These are phyloP conservation scores for Agrotis ipsilon DNA, from an alignment of 2,888 invertebrate genomes.

Conservation along the genomic window DNA sequence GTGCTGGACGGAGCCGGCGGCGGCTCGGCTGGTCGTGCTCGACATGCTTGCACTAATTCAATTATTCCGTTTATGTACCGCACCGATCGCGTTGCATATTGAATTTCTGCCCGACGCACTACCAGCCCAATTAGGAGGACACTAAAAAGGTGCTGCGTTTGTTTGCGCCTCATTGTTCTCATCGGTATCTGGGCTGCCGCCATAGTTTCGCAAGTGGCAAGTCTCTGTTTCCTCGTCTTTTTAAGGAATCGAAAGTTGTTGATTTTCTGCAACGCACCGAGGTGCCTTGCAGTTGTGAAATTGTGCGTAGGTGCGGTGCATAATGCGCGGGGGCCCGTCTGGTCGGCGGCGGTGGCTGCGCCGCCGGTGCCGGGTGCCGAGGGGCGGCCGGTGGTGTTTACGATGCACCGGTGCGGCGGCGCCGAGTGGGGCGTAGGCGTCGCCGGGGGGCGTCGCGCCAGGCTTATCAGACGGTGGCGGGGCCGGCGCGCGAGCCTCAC, in stretches of 20 bases:
- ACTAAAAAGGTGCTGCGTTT: conserved; percentile 87
- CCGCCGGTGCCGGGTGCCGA: conserved; percentile 77
- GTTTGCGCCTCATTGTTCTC: conserved; percentile 88
- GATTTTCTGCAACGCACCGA: conserved; percentile 80
- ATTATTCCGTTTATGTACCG: conserved; percentile 88
- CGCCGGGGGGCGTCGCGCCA: conserved; percentile 91
- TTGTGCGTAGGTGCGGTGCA: conserved; percentile 87
- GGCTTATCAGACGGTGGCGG: conserved; percentile 91
- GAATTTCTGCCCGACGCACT: conserved; percentile 84
- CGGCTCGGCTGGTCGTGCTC: conserved; percentile 75
- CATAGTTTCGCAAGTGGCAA: conserved; percentile 81
- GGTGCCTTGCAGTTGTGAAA: conserved; percentile 84
- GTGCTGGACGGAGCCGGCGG: conserved; percentile 32
- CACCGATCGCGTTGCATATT: conserved; percentile 87
- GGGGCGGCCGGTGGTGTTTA: conserved; percentile 86
- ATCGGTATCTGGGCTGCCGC: conserved; percentile 84
- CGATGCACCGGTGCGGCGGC: conserved; percentile 85
- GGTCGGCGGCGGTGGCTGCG: conserved; percentile 74
- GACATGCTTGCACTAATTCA: conserved; percentile 85
- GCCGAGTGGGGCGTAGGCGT: conserved; percentile 90
- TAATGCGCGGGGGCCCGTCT: conserved; percentile 86
- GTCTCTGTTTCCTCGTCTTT: conserved; percentile 85
- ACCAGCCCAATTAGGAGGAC: conserved; percentile 88
- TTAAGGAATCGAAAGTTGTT: conserved; percentile 89
- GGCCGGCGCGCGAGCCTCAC: conserved; percentile 90